Evolutionary conservation across 2,797 vertebrate species (phyloP).

Genomic region (Cirrhinus molitorella): DNA sequence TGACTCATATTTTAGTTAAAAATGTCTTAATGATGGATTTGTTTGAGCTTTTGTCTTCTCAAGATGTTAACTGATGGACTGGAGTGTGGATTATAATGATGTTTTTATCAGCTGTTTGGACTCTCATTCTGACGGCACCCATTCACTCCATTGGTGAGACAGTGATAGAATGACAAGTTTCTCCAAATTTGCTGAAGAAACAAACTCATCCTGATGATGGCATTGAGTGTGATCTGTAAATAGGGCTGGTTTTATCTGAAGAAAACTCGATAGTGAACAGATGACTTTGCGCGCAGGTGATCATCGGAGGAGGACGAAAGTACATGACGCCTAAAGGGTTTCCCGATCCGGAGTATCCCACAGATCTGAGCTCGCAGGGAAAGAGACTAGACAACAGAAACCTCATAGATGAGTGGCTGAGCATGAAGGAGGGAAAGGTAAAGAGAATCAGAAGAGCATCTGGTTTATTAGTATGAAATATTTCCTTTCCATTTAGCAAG

Average conservation of each 20-base stretch:
- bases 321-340: conserved; percentile 81
- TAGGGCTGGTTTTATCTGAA: no score
- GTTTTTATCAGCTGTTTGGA: neutral
- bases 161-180: neutral
- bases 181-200: neutral
- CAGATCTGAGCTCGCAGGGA: conserved; percentile 65
- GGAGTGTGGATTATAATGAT: neutral
- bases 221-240: no score
- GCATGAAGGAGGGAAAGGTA: conserved; percentile 77
- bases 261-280: neutral
- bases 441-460: neutral
- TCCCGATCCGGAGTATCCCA: conserved; percentile 79
- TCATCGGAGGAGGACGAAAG: conserved; percentile 82
- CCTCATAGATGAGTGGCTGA: conserved; percentile 78
- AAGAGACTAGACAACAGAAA: conserved; percentile 74
- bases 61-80: neutral
- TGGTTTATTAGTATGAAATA: neutral
- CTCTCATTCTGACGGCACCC: neutral
- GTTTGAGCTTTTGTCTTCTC: neutral
- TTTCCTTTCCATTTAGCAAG: neutral
- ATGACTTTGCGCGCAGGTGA: conserved; percentile 72
- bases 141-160: neutral
- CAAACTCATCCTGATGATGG: no score
- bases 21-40: neutral
- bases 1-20: neutral